phyloP scores from a whole-genome alignment of 2,888 invertebrate genomes.

The Muschampia plurimacula region DNA sequence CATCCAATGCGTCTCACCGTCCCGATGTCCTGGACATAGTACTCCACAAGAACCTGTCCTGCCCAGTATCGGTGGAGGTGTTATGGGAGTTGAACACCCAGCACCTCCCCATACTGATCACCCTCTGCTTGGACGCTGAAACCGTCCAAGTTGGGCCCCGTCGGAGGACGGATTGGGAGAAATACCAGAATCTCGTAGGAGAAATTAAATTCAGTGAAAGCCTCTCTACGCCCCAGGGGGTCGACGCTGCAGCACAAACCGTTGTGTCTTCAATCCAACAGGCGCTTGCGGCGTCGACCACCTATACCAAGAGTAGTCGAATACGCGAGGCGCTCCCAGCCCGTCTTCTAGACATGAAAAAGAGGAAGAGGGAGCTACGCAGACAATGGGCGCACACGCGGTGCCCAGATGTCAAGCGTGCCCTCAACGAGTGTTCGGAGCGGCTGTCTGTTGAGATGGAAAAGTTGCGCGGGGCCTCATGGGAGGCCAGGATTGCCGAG shows the following conservation, averaged over 20 bases:
- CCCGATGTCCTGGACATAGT: constrained; percentile 21
- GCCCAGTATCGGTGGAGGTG: constrained; percentile 22
- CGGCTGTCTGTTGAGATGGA: constrained; percentile 9
- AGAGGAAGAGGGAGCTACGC: neutral
- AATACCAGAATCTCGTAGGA: neutral
- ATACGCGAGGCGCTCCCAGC: neutral
- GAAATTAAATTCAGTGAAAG: neutral
- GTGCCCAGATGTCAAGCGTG: constrained; percentile 13
- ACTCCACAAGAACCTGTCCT: neutral
- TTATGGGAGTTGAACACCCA: constrained; percentile 2
- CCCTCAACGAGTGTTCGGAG: constrained; percentile 4
- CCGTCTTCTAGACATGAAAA: neutral
- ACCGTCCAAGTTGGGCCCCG: neutral
- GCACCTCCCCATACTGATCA: neutral
- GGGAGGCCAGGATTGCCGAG: neutral
- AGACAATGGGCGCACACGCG: neutral
- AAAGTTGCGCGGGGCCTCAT: neutral
- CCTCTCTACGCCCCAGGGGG: neutral
- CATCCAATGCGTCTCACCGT: neutral
- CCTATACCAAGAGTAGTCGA: no score
- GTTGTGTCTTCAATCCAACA: neutral
- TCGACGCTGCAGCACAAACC: neutral
- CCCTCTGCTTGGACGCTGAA: neutral
- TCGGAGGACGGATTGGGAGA: neutral
- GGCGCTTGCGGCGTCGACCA: neutral